A percentile compares a stretch with the other conserved stretches of the same genome.
phyloP scores from a whole-genome alignment of 2,113 vertebrate species.

The Carassius auratus region DNA sequence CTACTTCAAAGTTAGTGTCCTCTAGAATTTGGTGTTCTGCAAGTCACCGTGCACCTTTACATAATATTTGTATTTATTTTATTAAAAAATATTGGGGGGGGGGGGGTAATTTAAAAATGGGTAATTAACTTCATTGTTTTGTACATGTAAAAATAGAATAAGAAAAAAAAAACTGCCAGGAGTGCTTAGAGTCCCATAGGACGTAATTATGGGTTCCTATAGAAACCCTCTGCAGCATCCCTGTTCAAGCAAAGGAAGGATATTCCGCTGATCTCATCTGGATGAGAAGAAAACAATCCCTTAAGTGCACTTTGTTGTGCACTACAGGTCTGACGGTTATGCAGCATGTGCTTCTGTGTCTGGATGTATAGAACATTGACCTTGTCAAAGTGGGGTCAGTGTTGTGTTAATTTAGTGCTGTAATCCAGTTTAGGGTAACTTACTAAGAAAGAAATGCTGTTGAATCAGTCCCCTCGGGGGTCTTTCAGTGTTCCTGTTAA shows the following conservation, averaged over 20 bases:
- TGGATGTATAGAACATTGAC: not conserved
- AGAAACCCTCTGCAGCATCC: slow-evolving; percentile 63
- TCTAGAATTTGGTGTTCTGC: too few relatives aligned
- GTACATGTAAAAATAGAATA: not conserved
- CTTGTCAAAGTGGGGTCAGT: not conserved
- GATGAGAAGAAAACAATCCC: slow-evolving; percentile 46
- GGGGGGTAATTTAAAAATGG: not conserved
- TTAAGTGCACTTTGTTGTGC: slow-evolving; percentile 31
- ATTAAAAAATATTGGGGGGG: too few relatives aligned
- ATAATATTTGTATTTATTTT: too few relatives aligned
- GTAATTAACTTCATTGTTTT: not conserved
- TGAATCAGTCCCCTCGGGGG: slow-evolving; percentile 72
- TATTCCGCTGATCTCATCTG: slow-evolving; percentile 56
- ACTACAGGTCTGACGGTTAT: not conserved
- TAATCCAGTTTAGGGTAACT: slow-evolving; percentile 8
- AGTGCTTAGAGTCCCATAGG: slow-evolving; percentile 63
- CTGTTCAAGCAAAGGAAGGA: slow-evolving; percentile 57
- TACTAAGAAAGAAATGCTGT: slow-evolving; percentile 63
- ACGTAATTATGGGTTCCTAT: slow-evolving; percentile 75
- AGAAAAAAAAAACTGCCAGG: not conserved
- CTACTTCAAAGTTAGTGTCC: too few relatives aligned
- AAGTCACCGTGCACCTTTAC: too few relatives aligned
- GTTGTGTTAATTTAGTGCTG: slow-evolving; percentile 15
- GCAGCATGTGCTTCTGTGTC: not conserved
- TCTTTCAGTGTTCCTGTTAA: slow-evolving; percentile 81